These are phyloP conservation scores for Terrapene triunguis DNA, from an alignment of 2,113 vertebrate species.

Conservation along the genomic window DNA sequence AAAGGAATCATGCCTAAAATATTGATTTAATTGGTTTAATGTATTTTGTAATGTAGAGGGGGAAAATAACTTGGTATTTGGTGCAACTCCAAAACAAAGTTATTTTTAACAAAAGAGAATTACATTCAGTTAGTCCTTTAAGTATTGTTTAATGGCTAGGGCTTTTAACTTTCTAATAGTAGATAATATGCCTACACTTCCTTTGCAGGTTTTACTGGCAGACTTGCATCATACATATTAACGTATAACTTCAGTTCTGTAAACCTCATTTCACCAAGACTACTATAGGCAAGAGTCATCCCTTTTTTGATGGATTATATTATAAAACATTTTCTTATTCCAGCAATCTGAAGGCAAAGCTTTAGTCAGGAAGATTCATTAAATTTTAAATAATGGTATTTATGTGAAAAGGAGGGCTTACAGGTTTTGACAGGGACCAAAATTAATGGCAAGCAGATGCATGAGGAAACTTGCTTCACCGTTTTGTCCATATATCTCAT, in stretches of 20 bases:
- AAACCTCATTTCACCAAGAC: neutral
- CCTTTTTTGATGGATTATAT: neutral
- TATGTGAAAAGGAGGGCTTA: neutral
- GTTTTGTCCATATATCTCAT: neutral
- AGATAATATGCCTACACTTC: neutral
- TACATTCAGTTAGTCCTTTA: neutral
- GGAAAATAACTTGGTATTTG: neutral
- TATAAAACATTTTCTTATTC: neutral
- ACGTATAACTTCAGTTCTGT: neutral
- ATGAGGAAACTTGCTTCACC: neutral
- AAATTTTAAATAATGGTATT: neutral
- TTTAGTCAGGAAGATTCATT: neutral
- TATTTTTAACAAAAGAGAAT: neutral
- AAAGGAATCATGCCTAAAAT: neutral
- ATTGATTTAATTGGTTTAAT: neutral
- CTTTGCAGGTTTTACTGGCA: neutral
- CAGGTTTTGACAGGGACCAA: neutral
- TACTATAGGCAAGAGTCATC: neutral
- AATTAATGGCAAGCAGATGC: neutral
- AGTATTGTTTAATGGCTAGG: neutral
- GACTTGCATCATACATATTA: neutral
- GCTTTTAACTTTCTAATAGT: neutral
- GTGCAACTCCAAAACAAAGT: neutral
- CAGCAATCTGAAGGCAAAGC: neutral
- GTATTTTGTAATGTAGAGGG: neutral